Conservation (phyloP, 1,140 invertebrate species). For the Bombus terrestris region DNA sequence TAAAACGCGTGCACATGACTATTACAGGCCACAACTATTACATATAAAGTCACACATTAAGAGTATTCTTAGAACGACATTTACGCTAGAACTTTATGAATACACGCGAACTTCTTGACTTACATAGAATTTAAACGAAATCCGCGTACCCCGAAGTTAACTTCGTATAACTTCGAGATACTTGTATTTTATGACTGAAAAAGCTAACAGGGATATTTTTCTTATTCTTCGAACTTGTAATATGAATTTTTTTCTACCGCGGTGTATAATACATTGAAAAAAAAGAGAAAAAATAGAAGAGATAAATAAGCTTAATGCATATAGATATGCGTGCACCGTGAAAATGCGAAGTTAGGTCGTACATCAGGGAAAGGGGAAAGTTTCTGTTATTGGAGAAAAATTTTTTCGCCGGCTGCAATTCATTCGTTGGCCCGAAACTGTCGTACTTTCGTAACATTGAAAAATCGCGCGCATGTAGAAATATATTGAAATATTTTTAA, state of each 20-base stretch:
- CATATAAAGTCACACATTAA: background rate
- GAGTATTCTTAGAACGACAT: background rate
- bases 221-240: background rate
- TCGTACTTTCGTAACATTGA: constrained; percentile 41
- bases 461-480: constrained; percentile 23
- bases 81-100: background rate
- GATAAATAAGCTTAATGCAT: constrained; percentile 15
- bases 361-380: constrained; percentile 38
- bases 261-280: background rate
- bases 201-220: background rate
- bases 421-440: constrained; percentile 27
- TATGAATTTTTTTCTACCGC: background rate
- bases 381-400: constrained; percentile 39
- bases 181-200: background rate
- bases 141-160: background rate
- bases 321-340: background rate
- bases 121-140: background rate
- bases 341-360: constrained; percentile 16
- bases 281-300: background rate
- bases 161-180: background rate
- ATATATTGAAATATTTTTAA: constrained; percentile 39
- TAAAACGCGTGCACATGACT: too few relatives aligned
- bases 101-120: background rate
- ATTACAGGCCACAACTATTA: too few relatives aligned
- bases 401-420: constrained; percentile 33